Conservation (phyloP, 2,113 vertebrate species). For the Mus pahari region DNA sequence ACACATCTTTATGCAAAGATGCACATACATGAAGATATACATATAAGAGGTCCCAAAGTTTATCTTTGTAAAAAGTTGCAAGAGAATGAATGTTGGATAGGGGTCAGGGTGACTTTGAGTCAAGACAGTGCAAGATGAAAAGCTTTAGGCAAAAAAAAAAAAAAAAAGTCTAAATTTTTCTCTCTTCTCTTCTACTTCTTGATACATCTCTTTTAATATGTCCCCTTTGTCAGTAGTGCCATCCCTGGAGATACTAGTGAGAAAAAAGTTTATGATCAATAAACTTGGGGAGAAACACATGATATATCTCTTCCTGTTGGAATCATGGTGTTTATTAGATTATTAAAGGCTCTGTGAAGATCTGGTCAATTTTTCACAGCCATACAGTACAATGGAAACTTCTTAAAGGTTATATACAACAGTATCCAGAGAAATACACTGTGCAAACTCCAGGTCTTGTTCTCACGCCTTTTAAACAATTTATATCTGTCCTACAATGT, state of each 20-base stretch:
- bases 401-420: not conserved
- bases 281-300: not conserved
- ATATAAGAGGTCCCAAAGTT: not conserved
- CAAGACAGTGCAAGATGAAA: not conserved
- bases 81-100: not conserved
- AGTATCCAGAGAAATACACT: not conserved
- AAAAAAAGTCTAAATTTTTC: not conserved
- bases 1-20: not conserved
- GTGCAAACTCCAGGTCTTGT: not conserved
- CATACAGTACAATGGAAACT: not conserved
- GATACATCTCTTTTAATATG: not conserved
- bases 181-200: not conserved
- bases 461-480: conserved; percentile 14
- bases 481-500: conserved; percentile 18
- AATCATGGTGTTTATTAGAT: not conserved
- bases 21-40: not conserved
- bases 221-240: not conserved
- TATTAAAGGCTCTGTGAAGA: conserved; percentile 13
- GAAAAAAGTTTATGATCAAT: not conserved
- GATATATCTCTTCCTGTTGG: not conserved
- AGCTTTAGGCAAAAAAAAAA: not conserved
- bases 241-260: not conserved
- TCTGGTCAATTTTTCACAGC: not conserved
- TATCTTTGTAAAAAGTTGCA: not conserved
- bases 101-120: not conserved